Percentiles rank a stretch among this genome's conserved stretches.
Evolutionary conservation across 1,140 invertebrate species (phyloP).

Genomic region (Hylaeus anthracinus): DNA sequence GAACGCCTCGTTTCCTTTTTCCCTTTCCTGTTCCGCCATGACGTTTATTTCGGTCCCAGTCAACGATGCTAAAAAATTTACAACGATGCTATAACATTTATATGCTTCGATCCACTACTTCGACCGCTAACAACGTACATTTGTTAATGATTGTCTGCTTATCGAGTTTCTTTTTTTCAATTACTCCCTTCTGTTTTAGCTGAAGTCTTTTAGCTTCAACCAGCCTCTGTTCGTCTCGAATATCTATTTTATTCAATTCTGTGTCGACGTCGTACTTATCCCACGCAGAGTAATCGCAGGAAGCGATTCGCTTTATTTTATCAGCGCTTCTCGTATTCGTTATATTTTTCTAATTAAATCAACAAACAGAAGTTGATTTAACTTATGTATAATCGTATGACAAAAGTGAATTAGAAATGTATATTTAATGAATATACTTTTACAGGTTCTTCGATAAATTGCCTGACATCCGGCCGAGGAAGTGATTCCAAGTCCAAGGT

Average conservation of each 20-base stretch:
- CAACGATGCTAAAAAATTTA: constrained; percentile 66
- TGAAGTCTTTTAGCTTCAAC: constrained; percentile 73
- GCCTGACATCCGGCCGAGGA: constrained; percentile 64
- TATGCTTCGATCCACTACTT: too few relatives aligned
- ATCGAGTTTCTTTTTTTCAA: constrained; percentile 57
- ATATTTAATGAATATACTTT: constrained; percentile 10
- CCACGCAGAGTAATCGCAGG: constrained; percentile 85
- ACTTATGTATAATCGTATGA: background rate
- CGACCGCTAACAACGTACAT: constrained; percentile 52
- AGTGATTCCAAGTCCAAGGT: constrained; percentile 27
- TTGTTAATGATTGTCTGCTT: constrained; percentile 67
- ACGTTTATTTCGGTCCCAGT: constrained; percentile 79
- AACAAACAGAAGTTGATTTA: background rate
- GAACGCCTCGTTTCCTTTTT: constrained; percentile 86
- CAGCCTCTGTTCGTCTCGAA: constrained; percentile 82
- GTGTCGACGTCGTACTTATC: constrained; percentile 87
- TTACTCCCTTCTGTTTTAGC: constrained; percentile 61
- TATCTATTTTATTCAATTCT: constrained; percentile 85
- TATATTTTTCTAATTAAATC: constrained; percentile 22
- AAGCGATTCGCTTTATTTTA: constrained; percentile 73
- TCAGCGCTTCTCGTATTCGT: constrained; percentile 13
- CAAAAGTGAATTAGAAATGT: background rate
- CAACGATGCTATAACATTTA: background rate
- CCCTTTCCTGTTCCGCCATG: constrained; percentile 79
- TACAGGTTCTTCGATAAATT: constrained; percentile 43